phyloP scores from a whole-genome alignment of 37 sponge, comb jelly and placozoan species.

The Diacarnus erythraeanus region DNA sequence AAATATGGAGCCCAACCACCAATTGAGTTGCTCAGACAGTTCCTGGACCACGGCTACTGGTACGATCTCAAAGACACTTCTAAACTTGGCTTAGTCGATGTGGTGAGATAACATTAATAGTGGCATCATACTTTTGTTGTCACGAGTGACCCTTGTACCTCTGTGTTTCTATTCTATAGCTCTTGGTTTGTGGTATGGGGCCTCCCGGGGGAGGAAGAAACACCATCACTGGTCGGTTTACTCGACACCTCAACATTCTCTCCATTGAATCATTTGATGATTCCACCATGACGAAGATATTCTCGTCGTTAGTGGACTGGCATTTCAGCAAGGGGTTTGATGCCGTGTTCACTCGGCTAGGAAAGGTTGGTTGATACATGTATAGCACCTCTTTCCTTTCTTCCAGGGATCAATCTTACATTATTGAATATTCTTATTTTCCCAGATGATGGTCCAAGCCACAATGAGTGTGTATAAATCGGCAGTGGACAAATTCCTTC shows the following conservation, averaged over 20 bases:
- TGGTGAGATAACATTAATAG: constrained; percentile 58
- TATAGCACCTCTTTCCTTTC: neutral
- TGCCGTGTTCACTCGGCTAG: constrained; percentile 86
- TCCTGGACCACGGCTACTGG: constrained; percentile 94
- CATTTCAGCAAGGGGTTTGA: constrained; percentile 96
- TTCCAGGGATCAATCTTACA: neutral
- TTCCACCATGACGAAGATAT: constrained; percentile 91
- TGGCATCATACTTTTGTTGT: no score
- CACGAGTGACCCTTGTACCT: no score
- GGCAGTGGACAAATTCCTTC: constrained; percentile 86
- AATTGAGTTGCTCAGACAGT: constrained; percentile 95
- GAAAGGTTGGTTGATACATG: constrained; percentile 58
- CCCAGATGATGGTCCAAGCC: constrained; percentile 87
- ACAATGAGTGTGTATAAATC: constrained; percentile 91
- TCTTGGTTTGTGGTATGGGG: constrained; percentile 92
- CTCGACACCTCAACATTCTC: constrained; percentile 91
- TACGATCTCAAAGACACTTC: constrained; percentile 97
- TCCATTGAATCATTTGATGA: constrained; percentile 98
- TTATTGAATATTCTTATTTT: neutral
- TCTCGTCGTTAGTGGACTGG: constrained; percentile 93
- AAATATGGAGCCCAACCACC: constrained; percentile 99
- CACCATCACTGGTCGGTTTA: constrained; percentile 85
- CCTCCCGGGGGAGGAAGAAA: constrained; percentile 98
- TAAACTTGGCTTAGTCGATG: constrained; percentile 78
- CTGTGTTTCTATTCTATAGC: constrained; percentile 19